These are phyloP conservation scores for Dynastes grantii DNA, from an alignment of 2,888 invertebrate genomes.

Conservation along the genomic window DNA sequence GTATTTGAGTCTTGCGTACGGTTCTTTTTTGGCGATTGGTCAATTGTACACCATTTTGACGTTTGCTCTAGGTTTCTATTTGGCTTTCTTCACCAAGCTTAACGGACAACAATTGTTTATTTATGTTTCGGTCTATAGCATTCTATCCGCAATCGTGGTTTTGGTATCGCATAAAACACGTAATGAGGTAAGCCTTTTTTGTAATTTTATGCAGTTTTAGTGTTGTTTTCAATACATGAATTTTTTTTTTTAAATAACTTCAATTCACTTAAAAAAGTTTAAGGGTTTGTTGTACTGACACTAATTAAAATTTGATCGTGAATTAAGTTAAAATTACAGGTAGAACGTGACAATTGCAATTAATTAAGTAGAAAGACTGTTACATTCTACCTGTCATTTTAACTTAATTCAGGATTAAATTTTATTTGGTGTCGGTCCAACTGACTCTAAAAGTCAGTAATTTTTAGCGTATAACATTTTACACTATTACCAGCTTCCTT, in stretches of 20 bases:
- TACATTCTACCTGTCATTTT: no score
- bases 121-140: constrained; percentile 16
- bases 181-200: constrained; percentile 30
- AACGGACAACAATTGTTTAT: constrained; percentile 53
- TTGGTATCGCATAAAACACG: constrained; percentile 1
- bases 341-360: no score
- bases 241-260: not conserved
- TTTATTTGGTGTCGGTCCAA: no score
- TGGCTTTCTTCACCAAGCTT: constrained; percentile 52
- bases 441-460: no score
- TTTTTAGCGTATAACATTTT: no score
- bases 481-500: no score
- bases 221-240: not conserved
- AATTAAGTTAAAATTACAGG: no score
- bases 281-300: no score
- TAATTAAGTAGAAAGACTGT: no score
- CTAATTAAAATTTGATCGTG: no score
- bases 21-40: constrained; percentile 59
- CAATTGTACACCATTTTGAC: constrained; percentile 57
- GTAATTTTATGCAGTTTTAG: not conserved
- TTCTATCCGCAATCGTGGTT: not conserved
- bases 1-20: constrained; percentile 58
- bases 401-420: no score
- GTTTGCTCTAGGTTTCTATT: constrained; percentile 57
- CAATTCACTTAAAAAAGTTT: not conserved